phyloP scores from a whole-genome alignment of 2,888 invertebrate species.

The Euphydryas editha region DNA sequence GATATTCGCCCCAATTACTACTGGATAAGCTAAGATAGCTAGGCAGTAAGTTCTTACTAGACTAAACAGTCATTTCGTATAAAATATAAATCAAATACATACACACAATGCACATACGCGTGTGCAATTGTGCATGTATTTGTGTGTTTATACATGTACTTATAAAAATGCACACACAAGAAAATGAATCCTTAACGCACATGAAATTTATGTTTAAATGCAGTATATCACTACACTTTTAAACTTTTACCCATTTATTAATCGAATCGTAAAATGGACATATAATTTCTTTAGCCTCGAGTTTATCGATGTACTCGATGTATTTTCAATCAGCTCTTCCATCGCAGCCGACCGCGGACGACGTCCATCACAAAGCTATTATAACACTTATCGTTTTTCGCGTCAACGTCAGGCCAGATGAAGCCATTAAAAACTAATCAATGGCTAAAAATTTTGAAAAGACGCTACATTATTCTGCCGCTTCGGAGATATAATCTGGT shows the following conservation, averaged over 20 bases:
- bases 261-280: neutral
- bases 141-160: too few relatives aligned
- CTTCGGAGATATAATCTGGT: neutral
- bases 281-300: neutral
- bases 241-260: too few relatives aligned
- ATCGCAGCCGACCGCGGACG: neutral
- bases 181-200: too few relatives aligned
- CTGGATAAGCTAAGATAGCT: too few relatives aligned
- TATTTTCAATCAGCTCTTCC: neutral
- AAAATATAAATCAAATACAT: too few relatives aligned
- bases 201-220: too few relatives aligned
- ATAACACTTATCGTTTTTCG: neutral
- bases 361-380: conserved; percentile 6
- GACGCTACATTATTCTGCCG: neutral
- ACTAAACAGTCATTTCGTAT: too few relatives aligned
- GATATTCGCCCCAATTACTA: neutral
- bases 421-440: conserved; percentile 8
- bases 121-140: too few relatives aligned
- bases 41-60: too few relatives aligned
- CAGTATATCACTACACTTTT: too few relatives aligned
- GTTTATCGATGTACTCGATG: neutral
- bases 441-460: neutral
- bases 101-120: too few relatives aligned
- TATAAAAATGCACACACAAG: too few relatives aligned
- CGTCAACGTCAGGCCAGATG: neutral